Base-by-base conservation (phyloP, 2,797 vertebrate species). In the Mormyrus hasselquistii region DNA sequence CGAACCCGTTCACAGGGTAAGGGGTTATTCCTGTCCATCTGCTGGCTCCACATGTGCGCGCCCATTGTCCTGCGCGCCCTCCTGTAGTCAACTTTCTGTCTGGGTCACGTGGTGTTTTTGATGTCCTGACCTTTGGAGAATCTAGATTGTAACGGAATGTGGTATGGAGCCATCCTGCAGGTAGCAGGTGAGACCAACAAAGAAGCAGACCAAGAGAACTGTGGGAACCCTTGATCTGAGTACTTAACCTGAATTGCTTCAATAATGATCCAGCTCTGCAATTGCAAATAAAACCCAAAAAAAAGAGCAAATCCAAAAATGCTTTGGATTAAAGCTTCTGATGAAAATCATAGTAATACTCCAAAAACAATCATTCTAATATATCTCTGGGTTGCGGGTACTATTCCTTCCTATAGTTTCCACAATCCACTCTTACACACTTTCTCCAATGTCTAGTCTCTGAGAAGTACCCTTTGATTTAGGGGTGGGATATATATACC, bases 161-260 rank as follows among this genome's bases (percentile, higher is more conserved):
- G 38, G 73, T 7, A 79, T 79, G 73, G 34, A 79, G 38, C 73
- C 38, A 44, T 79, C 73, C 38, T 79, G 73, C 16, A 16, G 69
- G 69, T 19, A 41, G 69, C 69, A 41, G 34, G 69, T 76, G 69
- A 14, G 29, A 41, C 34, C n/a, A 41, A 34, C 5, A 2, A 76
- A 41, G 38, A 76, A 79, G 7, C 41, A 3, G 49, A 29, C 22
- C 44, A 50, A 38, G 49, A 52, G 25, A 52, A 86, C 12, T 25
- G 29, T 16, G 47, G 47, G 50, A 86, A 85, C 25, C 12, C 4
- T 85, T 86, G 83, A 53, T 79, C 29, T 52, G 44, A 49, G 83
- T 25, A 50, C n/a, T 85, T 85, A 50, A 85, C n/a, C 44, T 52
- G 83, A 85, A 85, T 85, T 86, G 47, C 83, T 86, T 86, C 83